A percentile compares a stretch with the other conserved stretches of the same genome.
These are phyloP conservation scores for Cephus rjabovi DNA, from an alignment of 2,888 invertebrate species.

Conservation along the genomic window DNA sequence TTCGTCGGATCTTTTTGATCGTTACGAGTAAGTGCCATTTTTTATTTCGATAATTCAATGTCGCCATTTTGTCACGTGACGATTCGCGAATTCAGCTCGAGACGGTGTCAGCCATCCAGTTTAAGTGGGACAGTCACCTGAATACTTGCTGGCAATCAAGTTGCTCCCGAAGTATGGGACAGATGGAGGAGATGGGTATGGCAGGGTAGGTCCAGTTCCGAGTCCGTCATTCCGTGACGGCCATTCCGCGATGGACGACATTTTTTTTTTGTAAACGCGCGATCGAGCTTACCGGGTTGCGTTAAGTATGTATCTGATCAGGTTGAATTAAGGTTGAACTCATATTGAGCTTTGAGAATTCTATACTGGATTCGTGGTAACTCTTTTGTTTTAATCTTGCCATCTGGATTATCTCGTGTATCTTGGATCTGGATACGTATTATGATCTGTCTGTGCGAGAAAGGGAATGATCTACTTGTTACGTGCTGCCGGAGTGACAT, in stretches of 20 bases:
- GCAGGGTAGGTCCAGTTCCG: constrained; percentile 37
- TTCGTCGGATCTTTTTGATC: no score
- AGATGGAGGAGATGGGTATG: constrained; percentile 12
- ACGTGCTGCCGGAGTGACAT: not conserved
- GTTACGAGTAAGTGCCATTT: not conserved
- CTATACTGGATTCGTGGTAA: not conserved
- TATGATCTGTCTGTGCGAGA: not conserved
- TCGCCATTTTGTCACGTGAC: not conserved
- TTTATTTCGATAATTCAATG: not conserved
- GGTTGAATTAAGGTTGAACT: not conserved
- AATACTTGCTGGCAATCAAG: constrained; percentile 59
- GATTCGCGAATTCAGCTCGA: not conserved
- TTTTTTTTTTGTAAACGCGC: not conserved
- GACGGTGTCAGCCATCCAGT: constrained; percentile 15
- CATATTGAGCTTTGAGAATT: not conserved
- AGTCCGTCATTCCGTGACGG: constrained; percentile 27
- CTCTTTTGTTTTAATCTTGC: not conserved
- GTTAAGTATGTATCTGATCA: not conserved
- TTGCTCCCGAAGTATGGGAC: constrained; percentile 38
- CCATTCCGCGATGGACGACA: constrained; percentile 5
- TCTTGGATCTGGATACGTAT: not conserved
- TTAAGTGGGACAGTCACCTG: constrained; percentile 62
- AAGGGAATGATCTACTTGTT: not conserved
- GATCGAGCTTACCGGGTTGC: not conserved
- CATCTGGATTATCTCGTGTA: not conserved